A percentile compares a stretch with the other conserved stretches of the same genome.
Conservation (phyloP, 2,797 vertebrate genomes). For the Poeciliopsis presidionis region DNA sequence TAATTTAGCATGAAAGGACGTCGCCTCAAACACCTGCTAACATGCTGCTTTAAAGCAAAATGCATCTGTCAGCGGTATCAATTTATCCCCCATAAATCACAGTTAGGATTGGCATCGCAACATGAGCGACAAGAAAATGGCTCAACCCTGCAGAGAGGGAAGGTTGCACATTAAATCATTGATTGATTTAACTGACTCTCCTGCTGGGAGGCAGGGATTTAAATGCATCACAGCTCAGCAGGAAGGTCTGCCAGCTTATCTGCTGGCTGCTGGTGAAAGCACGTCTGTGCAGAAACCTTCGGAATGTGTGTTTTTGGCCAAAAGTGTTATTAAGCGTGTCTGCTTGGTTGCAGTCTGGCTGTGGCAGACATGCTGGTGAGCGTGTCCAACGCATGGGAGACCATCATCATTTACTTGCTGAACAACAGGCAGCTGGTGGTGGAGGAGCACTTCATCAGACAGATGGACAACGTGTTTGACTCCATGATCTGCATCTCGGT, state of each 20-base stretch:
- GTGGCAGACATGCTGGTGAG: slow-evolving; percentile 98
- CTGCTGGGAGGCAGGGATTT: not conserved
- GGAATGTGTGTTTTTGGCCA: not conserved
- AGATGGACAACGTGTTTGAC: slow-evolving; percentile 95
- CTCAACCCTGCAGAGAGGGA: not conserved
- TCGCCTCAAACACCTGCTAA: not conserved
- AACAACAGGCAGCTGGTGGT: slow-evolving; percentile 87
- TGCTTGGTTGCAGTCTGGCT: slow-evolving; percentile 85
- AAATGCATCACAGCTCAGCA: slow-evolving; percentile 7
- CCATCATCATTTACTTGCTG: slow-evolving; percentile 93
- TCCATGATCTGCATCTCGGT: slow-evolving; percentile 98
- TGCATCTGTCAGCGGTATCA: not conserved
- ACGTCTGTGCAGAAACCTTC: not conserved
- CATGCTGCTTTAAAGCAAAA: not conserved
- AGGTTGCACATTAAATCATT: not conserved
- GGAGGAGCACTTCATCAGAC: slow-evolving; percentile 88
- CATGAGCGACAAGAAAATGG: not conserved
- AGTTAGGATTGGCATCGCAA: not conserved
- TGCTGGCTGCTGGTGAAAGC: not conserved
- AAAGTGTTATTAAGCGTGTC: not conserved
- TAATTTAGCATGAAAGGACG: not conserved
- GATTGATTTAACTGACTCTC: not conserved
- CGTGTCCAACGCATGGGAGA: slow-evolving; percentile 94
- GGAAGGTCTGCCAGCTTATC: not conserved
- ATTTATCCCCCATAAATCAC: not conserved